Base-by-base conservation (phyloP, 2,888 invertebrate species). In the Griposia aprilina region DNA sequence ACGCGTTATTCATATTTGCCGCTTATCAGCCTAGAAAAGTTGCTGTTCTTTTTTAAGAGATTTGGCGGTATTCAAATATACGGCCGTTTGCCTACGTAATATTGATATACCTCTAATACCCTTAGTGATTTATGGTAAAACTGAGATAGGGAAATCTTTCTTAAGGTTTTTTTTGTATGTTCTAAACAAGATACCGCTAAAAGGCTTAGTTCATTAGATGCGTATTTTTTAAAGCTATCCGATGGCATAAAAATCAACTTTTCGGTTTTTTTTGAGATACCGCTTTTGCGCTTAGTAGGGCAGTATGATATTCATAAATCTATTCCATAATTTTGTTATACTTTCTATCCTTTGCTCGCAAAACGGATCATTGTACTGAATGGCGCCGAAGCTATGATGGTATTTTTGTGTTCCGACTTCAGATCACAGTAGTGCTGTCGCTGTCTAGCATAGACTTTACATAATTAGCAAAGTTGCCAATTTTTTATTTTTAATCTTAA, bases 1-100 rank as follows among this genome's bases (percentile, higher is more conserved):
- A 57, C 57, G 57, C 57, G 8, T 55, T 55, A n/a, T 55, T 8
- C 55, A 55, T 17, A 26, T 30, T 60, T 30, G 60, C 30, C 30
- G 30, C 17, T 26, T 17, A 60, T 17, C 26, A 20, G 36, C 20
- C 10, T 62, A 36, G 62, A 62, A 62, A 30, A 36, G 30, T 10
- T 62, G 62, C 36, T 62, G 62, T 62, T 62, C 62, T 20, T 62
- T 62, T 62, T 62, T 5, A 36, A 62, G 20, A 62, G 8, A 62
- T 62, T 62, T 36, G 62, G 62, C 30, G 62, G 62, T 62, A 62
- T 62, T 62, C 20, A 62, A 62, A 62, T 62, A 62, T 62, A 62
- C 36, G 36, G 62, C 62, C 10, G 20, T 7, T 36, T 63, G 62
- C 62, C 23, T 13, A 26, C 59, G 59, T 59, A 26, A 59, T 59